These are phyloP conservation scores for Limnothrissa miodon DNA, from an alignment of 2,113 vertebrate species.

Conservation along the genomic window DNA sequence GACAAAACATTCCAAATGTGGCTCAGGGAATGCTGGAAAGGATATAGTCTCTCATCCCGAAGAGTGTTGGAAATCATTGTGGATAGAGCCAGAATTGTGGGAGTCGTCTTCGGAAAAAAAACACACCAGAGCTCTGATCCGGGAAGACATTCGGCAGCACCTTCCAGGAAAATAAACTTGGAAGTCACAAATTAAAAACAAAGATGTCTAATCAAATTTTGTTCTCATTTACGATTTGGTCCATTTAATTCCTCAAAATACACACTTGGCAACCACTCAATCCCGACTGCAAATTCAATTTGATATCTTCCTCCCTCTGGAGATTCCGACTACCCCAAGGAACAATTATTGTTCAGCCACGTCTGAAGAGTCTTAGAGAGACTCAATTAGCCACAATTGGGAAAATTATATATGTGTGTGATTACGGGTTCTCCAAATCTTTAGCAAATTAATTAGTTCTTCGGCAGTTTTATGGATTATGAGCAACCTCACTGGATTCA, in stretches of 20 bases:
- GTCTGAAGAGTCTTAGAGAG: not conserved
- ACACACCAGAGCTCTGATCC: not conserved
- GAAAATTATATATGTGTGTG: not conserved
- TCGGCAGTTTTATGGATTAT: not conserved
- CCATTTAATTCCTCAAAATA: not conserved
- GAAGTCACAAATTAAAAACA: not conserved
- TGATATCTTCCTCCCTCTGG: not conserved
- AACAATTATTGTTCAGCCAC: conserved; percentile 5
- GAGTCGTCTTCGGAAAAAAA: not conserved
- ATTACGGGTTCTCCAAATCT: not conserved
- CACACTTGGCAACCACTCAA: not conserved
- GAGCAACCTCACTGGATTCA: not conserved
- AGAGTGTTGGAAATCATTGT: not conserved
- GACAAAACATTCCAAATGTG: conserved; percentile 2
- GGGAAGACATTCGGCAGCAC: not conserved
- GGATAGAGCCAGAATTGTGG: not conserved
- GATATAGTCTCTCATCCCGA: not conserved
- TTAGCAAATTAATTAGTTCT: not conserved
- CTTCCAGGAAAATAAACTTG: conserved; percentile 9
- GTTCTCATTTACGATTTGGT: not conserved
- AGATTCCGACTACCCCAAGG: not conserved
- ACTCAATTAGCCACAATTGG: not conserved
- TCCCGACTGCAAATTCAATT: not conserved
- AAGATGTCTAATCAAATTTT: not conserved
- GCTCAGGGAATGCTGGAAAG: not conserved